Base-by-base conservation (phyloP, 1,140 invertebrate genomes). In the Anastrepha obliqua region DNA sequence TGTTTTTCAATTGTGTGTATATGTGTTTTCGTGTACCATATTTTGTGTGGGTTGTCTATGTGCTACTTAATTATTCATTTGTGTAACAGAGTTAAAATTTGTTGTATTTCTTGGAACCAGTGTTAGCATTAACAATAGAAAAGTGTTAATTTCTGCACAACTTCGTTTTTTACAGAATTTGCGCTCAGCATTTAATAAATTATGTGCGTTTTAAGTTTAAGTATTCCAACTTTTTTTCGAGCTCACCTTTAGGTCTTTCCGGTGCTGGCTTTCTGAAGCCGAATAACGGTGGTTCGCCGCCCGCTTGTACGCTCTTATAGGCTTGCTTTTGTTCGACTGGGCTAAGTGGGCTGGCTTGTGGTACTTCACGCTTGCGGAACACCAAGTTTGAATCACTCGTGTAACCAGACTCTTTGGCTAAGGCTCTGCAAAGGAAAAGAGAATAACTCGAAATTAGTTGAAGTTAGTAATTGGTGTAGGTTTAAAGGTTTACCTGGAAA, bases 301-400 rank as follows among this genome's bases (percentile, higher is more conserved):
- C 98, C 88, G 96, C 96, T 93, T 98, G 97, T 86, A 98, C 96
- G 39, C 95, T 96, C 92, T 97, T 96, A 93, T 99, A 99, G 13
- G 96, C 96, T 87, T 96, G 95, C 88, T 96, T 95, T 90, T 97
- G 96, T 90, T 98, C 97, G 6, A 95, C 94, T 1, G 97, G 97
- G 88, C 96, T 97, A 39, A 97, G 91, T 7, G 96, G 96, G 89
- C 95, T 95, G 89, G 94, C 94, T 62, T 95, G 95, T 55, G 95
- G 95, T 85, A 95, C 94, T 89, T 96, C 95, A 87, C 96, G 95
- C 88, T 96, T 95, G 89, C 96, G 95, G 91, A 98, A 97, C 86
- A 98, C 95, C 87, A 98, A 94, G 15, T 97, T 98, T 1, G 97
- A 98, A 93, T 98, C 97, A 90, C 97, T 98, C 93, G 98, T 97